Percentiles rank a stretch among this genome's conserved stretches.
Conservation (phyloP, 2,888 invertebrate genomes). For the Allacma fusca region DNA sequence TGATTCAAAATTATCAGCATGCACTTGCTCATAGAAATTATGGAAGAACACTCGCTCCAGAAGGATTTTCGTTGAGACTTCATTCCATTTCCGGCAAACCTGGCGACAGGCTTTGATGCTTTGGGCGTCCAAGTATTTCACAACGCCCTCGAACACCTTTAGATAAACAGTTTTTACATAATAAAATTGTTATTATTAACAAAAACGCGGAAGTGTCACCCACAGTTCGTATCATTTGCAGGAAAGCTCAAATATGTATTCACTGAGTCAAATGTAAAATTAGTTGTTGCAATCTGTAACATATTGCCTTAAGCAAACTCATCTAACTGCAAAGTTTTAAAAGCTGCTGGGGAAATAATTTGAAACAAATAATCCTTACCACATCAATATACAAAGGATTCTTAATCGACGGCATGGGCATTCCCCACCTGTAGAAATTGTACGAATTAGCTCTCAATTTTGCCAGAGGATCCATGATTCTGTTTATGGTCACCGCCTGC, state of each 20-base stretch:
- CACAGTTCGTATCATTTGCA: too few species aligned
- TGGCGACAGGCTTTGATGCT: conserved; percentile 14
- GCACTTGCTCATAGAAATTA: conserved; percentile 29
- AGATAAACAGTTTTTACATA: too few species aligned
- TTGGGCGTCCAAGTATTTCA: conserved; percentile 16
- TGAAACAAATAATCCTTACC: background rate
- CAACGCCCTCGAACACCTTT: conserved; percentile 5
- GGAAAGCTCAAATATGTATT: too few species aligned
- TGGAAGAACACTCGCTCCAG: conserved; percentile 20
- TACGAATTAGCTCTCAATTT: background rate
- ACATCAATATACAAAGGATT: conserved; percentile 20
- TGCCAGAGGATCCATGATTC: background rate
- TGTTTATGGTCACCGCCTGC: conserved; percentile 3
- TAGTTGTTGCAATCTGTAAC: too few species aligned
- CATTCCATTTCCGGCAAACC: conserved; percentile 23
- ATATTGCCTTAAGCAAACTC: too few species aligned
- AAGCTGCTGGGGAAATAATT: too few species aligned
- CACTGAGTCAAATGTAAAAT: too few species aligned
- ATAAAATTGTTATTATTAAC: too few species aligned
- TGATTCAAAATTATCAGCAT: conserved; percentile 22
- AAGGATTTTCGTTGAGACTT: conserved; percentile 14
- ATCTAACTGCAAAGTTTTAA: too few species aligned
- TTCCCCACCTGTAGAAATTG: conserved; percentile 18
- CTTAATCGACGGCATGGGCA: conserved; percentile 2
- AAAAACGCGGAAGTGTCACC: too few species aligned